A percentile compares a stretch with the other conserved stretches of the same genome.
Conservation (phyloP, 2,113 vertebrate species). For the Catharus fuscescens region DNA sequence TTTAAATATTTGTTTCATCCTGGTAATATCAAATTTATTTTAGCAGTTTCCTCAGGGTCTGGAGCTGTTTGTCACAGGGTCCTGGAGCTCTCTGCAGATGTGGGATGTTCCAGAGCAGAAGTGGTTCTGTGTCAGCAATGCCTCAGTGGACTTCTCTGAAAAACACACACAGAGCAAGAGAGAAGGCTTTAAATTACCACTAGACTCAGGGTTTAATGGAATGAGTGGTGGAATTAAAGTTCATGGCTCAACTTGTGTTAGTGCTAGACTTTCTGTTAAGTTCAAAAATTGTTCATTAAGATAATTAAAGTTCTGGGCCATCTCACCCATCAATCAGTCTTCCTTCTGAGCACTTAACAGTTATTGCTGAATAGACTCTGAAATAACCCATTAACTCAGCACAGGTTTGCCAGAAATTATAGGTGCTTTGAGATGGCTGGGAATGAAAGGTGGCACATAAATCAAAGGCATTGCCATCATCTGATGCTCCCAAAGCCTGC, state of each 20-base stretch:
- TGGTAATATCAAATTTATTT: background rate
- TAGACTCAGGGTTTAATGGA: background rate
- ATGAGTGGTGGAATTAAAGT: slow-evolving; percentile 4
- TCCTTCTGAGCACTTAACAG: slow-evolving; percentile 37
- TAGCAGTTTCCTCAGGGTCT: background rate
- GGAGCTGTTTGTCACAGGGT: background rate
- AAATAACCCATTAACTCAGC: slow-evolving; percentile 33
- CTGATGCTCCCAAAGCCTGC: background rate
- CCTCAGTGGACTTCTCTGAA: background rate
- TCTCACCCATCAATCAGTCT: slow-evolving; percentile 45
- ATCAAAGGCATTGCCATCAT: slow-evolving; percentile 34
- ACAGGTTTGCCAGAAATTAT: slow-evolving; percentile 41
- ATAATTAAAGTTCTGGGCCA: slow-evolving; percentile 50
- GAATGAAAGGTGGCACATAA: slow-evolving; percentile 39
- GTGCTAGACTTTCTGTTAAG: background rate
- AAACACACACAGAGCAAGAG: background rate
- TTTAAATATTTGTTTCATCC: background rate
- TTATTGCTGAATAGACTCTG: slow-evolving; percentile 46
- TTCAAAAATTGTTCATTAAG: slow-evolving; percentile 23
- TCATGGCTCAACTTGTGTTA: background rate
- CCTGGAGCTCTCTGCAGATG: background rate
- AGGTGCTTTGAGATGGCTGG: slow-evolving; percentile 44
- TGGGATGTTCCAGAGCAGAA: background rate
- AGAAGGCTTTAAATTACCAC: background rate
- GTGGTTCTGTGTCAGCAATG: background rate